Evolutionary conservation across 2,797 vertebrate species (phyloP).

Genomic region (Parambassis ranga): DNA sequence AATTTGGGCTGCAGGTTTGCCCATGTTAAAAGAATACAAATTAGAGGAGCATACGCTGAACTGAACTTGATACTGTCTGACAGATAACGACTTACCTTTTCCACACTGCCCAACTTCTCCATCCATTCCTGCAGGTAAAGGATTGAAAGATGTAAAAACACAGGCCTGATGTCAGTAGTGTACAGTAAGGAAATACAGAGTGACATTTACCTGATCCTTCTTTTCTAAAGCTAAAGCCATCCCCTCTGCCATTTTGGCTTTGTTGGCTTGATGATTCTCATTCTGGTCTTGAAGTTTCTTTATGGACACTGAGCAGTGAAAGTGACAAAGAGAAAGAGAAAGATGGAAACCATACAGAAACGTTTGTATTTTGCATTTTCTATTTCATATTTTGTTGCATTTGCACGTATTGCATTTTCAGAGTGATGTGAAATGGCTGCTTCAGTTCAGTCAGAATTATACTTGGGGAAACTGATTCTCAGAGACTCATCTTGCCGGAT

Average conservation of each 20-base stretch:
- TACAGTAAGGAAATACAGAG: rapidly evolving
- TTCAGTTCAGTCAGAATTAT: no score
- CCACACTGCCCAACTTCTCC: slow-evolving; percentile 85
- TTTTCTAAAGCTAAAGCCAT: slow-evolving; percentile 91
- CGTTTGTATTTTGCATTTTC: no score
- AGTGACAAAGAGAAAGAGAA: slow-evolving; percentile 16
- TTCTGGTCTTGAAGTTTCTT: slow-evolving; percentile 97
- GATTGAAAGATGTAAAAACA: neutral
- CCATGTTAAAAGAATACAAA: no score
- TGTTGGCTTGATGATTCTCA: slow-evolving; percentile 88
- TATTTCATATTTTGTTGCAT: no score
- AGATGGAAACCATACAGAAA: slow-evolving; percentile 41
- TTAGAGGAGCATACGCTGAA: no score
- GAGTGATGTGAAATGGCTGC: no score
- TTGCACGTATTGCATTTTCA: no score
- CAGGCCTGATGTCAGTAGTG: no score
- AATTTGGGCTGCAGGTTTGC: no score
- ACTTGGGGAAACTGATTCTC: no score
- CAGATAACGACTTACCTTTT: slow-evolving; percentile 84
- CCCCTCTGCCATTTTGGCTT: slow-evolving; percentile 93
- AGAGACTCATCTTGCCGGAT: no score
- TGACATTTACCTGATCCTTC: slow-evolving; percentile 89
- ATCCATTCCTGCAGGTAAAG: slow-evolving; percentile 87
- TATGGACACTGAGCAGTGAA: slow-evolving; percentile 86
- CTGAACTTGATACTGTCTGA: no score